Evolutionary conservation across 2,113 vertebrate genomes (phyloP).

Genomic region (Nanorana parkeri): DNA sequence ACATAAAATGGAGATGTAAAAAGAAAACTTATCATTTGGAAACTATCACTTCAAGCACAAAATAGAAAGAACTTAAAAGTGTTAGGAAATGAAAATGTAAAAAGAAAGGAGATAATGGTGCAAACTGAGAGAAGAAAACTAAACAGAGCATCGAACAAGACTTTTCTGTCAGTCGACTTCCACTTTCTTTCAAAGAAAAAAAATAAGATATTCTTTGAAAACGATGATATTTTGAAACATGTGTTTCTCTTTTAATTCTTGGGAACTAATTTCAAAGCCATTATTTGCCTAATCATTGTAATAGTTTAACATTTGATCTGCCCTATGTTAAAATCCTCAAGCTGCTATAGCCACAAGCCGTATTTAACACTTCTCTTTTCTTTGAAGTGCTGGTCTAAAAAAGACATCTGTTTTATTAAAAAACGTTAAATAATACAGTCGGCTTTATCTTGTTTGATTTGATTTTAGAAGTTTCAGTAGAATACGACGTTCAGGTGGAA

Average conservation of each 20-base stretch:
- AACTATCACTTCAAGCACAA: too few relatives aligned
- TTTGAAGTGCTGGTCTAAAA: conserved; percentile 63
- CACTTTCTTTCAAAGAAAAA: conserved; percentile 11
- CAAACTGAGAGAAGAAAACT: conserved; percentile 19
- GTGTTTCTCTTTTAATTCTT: conserved; percentile 81
- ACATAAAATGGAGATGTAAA: too few relatives aligned
- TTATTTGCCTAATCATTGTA: conserved; percentile 80
- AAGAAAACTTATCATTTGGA: too few relatives aligned
- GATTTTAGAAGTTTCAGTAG: conserved; percentile 60
- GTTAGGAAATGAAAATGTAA: neutral
- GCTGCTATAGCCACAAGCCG: conserved; percentile 49
- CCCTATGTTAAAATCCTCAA: conserved; percentile 65
- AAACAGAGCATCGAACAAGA: conserved; percentile 19
- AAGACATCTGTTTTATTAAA: conserved; percentile 67
- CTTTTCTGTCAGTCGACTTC: conserved; percentile 61
- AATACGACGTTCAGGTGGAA: conserved; percentile 61
- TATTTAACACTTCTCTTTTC: conserved; percentile 62
- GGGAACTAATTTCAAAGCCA: conserved; percentile 72
- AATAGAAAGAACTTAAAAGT: neutral
- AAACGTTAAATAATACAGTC: conserved; percentile 69
- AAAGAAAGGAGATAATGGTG: neutral
- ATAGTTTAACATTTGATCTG: conserved; percentile 77
- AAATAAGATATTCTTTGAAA: conserved; percentile 67
- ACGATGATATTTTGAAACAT: conserved; percentile 71
- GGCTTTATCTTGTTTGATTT: conserved; percentile 68